A percentile compares a stretch with the other conserved stretches of the same genome.
Conservation (phyloP, 92 coral and sea anemone genomes). For the Diadumene lineata region DNA sequence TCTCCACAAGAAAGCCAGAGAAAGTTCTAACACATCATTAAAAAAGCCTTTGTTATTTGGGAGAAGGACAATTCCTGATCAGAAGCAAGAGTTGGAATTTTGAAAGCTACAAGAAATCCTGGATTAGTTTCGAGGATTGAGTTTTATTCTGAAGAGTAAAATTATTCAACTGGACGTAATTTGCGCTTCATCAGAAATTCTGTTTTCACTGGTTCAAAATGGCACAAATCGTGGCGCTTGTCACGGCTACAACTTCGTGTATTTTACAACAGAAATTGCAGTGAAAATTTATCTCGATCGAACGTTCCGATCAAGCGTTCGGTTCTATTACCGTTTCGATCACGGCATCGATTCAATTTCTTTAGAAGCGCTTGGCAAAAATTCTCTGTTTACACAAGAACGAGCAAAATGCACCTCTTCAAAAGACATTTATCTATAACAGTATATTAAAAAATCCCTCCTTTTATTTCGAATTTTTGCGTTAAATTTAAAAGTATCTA, state of each 20-base stretch:
- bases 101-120: conserved; percentile 1
- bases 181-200: conserved; percentile 29
- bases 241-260: conserved; percentile 1
- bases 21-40: background rate
- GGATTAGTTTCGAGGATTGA: background rate
- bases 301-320: conserved; percentile 4
- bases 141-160: too few species aligned
- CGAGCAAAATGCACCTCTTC: conserved; percentile 28
- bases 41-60: background rate
- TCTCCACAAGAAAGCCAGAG: background rate
- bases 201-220: conserved; percentile 35
- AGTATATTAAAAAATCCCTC: conserved; percentile 1
- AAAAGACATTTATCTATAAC: background rate
- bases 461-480: too few species aligned
- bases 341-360: conserved; percentile 11
- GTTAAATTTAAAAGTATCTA: background rate
- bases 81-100: background rate
- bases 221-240: conserved; percentile 12
- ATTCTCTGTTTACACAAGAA: conserved; percentile 33
- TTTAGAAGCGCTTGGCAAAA: background rate
- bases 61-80: background rate
- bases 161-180: conserved; percentile 19
- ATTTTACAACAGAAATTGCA: background rate
- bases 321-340: conserved; percentile 4
- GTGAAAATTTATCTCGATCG: background rate